A percentile compares a stretch with the other conserved stretches of the same genome.
phyloP scores from a whole-genome alignment of 2,113 vertebrate genomes.

The Ptilorrhoa leucosticta region DNA sequence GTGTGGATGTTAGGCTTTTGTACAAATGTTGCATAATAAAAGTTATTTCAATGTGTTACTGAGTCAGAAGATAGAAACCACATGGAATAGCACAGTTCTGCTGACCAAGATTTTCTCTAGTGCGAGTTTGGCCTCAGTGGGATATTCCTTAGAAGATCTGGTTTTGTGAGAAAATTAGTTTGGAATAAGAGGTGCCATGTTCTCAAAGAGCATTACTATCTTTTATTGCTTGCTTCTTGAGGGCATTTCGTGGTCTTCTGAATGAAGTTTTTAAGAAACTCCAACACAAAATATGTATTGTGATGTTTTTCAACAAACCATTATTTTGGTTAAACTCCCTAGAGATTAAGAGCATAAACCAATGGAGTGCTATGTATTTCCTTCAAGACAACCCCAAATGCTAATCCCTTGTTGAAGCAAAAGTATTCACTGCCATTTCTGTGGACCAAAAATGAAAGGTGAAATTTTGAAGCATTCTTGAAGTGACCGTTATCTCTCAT shows the following conservation, averaged over 20 bases:
- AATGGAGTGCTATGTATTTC: not conserved
- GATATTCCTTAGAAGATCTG: not conserved
- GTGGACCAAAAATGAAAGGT: not conserved
- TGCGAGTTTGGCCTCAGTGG: not conserved
- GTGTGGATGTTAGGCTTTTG: not conserved
- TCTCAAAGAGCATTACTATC: not conserved
- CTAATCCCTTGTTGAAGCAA: not conserved
- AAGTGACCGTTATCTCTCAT: not conserved
- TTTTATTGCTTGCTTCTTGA: not conserved
- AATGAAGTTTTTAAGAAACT: not conserved
- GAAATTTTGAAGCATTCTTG: not conserved
- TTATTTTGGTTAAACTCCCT: not conserved
- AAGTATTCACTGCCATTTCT: not conserved
- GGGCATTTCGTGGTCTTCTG: not conserved
- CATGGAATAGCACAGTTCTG: not conserved
- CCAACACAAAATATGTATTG: not conserved
- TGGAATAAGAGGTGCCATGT: not conserved
- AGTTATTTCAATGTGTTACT: not conserved
- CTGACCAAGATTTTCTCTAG: not conserved
- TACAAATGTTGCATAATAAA: not conserved
- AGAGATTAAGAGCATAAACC: not conserved
- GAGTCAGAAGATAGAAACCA: slow-evolving; percentile 2
- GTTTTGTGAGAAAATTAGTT: not conserved
- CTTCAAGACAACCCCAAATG: not conserved
- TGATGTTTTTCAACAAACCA: not conserved